Evolutionary conservation across 2,113 vertebrate species (phyloP).

Genomic region (Mionectes macconnelli): DNA sequence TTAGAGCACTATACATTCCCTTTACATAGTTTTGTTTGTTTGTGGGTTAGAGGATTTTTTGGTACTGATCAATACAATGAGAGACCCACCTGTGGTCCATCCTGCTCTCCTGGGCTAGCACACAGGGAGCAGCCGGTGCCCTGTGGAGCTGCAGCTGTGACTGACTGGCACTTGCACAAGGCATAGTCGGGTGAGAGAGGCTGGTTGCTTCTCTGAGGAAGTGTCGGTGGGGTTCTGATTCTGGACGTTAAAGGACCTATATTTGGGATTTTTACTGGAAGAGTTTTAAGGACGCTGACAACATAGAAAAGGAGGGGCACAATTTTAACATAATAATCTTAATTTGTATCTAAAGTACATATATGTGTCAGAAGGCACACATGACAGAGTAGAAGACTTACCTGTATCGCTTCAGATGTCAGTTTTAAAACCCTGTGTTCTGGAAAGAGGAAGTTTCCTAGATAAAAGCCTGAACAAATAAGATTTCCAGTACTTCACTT

Average conservation of each 20-base stretch:
- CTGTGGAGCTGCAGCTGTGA: background rate
- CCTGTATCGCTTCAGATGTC: background rate
- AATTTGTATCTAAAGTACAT: background rate
- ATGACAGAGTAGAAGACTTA: background rate
- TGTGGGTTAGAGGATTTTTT: fast-evolving
- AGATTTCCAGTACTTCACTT: background rate
- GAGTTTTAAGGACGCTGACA: background rate
- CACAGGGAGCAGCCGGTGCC: background rate
- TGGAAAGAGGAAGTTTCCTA: background rate
- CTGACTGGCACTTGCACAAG: background rate
- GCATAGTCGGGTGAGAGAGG: background rate
- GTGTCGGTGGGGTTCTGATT: background rate
- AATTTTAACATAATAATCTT: background rate
- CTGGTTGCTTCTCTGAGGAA: background rate
- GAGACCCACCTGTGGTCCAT: background rate
- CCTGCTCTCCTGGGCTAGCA: background rate
- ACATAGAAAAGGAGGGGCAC: background rate
- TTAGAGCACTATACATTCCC: background rate
- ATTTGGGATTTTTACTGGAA: background rate
- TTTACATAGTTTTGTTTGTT: background rate
- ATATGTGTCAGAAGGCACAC: background rate
- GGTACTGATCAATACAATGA: background rate
- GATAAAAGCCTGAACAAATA: background rate
- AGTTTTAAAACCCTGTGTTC: background rate
- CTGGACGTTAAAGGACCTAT: background rate